Conservation (phyloP, 1,140 invertebrate genomes). For the Polypedilum pembai region DNA sequence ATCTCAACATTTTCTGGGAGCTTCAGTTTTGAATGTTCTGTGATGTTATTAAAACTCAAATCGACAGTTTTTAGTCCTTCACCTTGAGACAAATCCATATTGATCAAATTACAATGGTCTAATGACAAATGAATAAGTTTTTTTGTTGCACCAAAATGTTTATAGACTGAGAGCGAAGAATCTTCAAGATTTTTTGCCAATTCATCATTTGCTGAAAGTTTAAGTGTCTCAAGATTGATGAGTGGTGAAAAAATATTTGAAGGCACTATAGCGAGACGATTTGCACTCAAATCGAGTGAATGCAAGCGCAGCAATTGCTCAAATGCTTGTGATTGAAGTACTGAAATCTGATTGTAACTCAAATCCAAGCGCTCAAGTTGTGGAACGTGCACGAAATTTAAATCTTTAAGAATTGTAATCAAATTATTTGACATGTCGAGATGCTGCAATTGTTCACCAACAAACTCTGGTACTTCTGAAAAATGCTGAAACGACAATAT, state of each 20-base stretch:
- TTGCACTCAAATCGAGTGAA: neutral
- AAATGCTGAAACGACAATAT: neutral
- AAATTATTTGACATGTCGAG: slow-evolving; percentile 2
- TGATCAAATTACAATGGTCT: neutral
- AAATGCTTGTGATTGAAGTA: neutral
- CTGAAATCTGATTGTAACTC: neutral
- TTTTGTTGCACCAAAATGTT: neutral
- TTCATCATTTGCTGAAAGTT: neutral
- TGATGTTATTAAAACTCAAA: neutral
- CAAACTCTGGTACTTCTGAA: neutral
- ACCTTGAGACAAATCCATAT: neutral
- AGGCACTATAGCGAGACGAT: neutral
- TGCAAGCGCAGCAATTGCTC: neutral
- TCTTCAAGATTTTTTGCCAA: neutral
- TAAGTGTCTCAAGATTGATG: neutral
- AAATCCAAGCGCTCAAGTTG: neutral
- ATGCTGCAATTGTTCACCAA: neutral
- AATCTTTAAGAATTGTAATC: neutral
- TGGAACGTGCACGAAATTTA: neutral
- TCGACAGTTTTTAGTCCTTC: neutral
- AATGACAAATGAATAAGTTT: neutral
- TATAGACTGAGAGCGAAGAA: neutral
- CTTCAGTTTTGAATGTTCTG: neutral
- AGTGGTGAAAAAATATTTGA: neutral
- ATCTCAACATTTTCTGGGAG: neutral